Evolutionary conservation across 2,113 vertebrate species (phyloP), one percentile per base, ranked within the genome.

Genomic region (Porphyrio hochstetteri): DNA sequence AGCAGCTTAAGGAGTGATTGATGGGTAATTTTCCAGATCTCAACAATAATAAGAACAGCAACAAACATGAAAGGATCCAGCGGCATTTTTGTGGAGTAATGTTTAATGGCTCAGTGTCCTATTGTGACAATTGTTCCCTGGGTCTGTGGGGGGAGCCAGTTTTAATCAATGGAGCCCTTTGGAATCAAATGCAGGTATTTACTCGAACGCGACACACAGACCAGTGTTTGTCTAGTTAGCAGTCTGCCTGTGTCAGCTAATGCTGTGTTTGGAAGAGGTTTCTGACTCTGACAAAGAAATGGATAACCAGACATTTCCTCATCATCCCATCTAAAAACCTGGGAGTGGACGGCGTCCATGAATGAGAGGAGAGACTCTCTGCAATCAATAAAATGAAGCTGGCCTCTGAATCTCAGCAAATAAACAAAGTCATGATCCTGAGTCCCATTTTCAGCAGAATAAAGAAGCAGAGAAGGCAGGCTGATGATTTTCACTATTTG

Each of bases 161-260:
- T 86, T 75, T 89, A 95, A 97, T 98, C 97, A 97, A 96, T 97
- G 97, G 93, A 96, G 94, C 95, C 95, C 97, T 97, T 96, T 97
- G 96, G 95, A 97, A 97, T 97, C 97, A 96, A 93, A 96, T 96
- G 96, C 88, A 96, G 95, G 95, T 97, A 95, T 95, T 97, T 97
- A 97, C 97, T 98, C 95, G 97, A 97, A 97, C 68, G 83, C 97
- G 95, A 70, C 95, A 95, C 64, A 35, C 97, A 96, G 91, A 86
- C 81, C 95, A 88, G 91, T 97, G 96, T 97, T 98, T 97, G 97
- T 97, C 97, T 93, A 98, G 98, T 97, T 93, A 97, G 97, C 95
- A 82, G 96, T 96, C 97, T 97, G 97, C 95, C 96, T 97, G 93
- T 93, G 97, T 98, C 98, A 98, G 98, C 98, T 97, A 97, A 98